phyloP scores from a whole-genome alignment of 2,113 vertebrate species.

The Paramisgurnus dabryanus region DNA sequence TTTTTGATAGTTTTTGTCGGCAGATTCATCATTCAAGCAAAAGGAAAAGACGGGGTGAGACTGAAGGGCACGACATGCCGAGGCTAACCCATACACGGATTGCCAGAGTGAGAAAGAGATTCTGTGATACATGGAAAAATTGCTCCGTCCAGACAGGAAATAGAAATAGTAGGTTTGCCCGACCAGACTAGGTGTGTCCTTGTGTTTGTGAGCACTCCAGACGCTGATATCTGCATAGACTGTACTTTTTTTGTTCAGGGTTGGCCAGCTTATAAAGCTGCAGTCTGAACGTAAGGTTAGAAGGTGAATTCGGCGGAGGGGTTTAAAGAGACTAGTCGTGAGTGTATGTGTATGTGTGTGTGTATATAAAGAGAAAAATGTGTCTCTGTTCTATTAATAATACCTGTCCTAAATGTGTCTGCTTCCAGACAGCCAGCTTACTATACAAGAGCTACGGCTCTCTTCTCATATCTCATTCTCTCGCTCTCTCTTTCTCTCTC shows the following conservation, averaged over 20 bases:
- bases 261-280: constrained; percentile 19
- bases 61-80: constrained; percentile 40
- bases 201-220: constrained; percentile 22
- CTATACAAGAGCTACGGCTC: constrained; percentile 51
- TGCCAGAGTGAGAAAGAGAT: constrained; percentile 40
- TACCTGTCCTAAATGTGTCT: constrained; percentile 69
- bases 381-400: constrained; percentile 59
- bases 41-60: constrained; percentile 52
- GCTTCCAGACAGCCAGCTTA: constrained; percentile 61
- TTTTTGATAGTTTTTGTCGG: not conserved
- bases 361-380: constrained; percentile 14
- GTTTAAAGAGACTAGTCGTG: constrained; percentile 25
- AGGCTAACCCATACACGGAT: not conserved
- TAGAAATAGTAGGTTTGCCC: not conserved
- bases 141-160: constrained; percentile 39
- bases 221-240: constrained; percentile 2
- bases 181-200: not conserved
- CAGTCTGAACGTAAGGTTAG: constrained; percentile 50
- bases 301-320: constrained; percentile 15
- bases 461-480: constrained; percentile 33
- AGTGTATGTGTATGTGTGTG: constrained; percentile 13
- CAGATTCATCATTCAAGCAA: not conserved
- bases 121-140: constrained; percentile 50
- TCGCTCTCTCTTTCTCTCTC: constrained; percentile 13
- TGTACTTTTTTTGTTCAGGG: not conserved